Conservation (phyloP, 2,888 invertebrate genomes). For the Pseudanteris insignis region DNA sequence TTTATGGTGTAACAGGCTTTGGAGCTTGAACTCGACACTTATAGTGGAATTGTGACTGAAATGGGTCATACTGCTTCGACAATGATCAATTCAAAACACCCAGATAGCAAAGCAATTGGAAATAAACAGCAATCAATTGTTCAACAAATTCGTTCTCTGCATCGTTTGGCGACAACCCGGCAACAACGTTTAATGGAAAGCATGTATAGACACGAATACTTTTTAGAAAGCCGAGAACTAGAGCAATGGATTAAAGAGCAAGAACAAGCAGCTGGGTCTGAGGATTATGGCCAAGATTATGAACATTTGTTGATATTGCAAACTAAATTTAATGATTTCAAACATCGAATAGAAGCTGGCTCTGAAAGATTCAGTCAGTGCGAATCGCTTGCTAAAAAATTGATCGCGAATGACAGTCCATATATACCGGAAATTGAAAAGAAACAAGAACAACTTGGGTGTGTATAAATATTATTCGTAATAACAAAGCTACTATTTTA, state of each 20-base stretch:
- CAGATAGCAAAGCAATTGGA: conserved; percentile 82
- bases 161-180: conserved; percentile 80
- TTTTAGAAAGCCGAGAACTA: conserved; percentile 87
- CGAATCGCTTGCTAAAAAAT: conserved; percentile 87
- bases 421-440: conserved; percentile 86
- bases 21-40: conserved; percentile 89
- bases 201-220: conserved; percentile 89
- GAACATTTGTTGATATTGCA: conserved; percentile 87
- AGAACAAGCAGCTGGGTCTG: conserved; percentile 85
- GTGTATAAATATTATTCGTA: conserved; percentile 48
- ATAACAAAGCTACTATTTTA: not conserved
- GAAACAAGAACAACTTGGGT: conserved; percentile 88
- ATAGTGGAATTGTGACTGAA: conserved; percentile 89
- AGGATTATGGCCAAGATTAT: conserved; percentile 95
- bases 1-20: conserved; percentile 77
- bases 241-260: conserved; percentile 94
- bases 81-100: conserved; percentile 84
- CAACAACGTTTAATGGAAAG: conserved; percentile 91
- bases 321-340: conserved; percentile 92
- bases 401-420: conserved; percentile 85
- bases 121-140: conserved; percentile 80
- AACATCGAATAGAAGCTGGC: conserved; percentile 88
- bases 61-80: conserved; percentile 88
- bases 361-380: conserved; percentile 91
- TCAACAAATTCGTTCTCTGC: conserved; percentile 81